Conservation (phyloP, 2,888 invertebrate genomes). For the Hesperia comma region DNA sequence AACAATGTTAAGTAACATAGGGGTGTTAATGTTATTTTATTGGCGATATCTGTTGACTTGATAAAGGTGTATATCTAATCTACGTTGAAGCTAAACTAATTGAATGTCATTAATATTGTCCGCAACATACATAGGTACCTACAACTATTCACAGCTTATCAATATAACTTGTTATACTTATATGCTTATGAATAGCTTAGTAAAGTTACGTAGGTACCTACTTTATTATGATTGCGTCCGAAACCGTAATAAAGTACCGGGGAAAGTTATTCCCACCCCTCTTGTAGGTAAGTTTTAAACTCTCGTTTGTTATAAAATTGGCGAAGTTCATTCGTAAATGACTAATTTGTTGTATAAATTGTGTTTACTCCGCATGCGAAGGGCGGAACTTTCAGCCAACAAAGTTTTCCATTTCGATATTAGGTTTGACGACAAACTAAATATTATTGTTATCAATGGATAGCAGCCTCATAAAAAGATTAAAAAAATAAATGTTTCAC, state of each 20-base stretch:
- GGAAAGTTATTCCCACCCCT: slow-evolving; percentile 42
- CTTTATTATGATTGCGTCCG: slow-evolving; percentile 29
- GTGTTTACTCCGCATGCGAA: slow-evolving; percentile 40
- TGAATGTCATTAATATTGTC: not conserved
- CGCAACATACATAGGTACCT: not conserved
- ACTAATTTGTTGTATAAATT: slow-evolving; percentile 48
- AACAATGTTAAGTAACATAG: not conserved
- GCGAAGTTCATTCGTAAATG: slow-evolving; percentile 58
- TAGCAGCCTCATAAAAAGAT: too few species aligned
- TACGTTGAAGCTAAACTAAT: not conserved
- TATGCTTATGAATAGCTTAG: slow-evolving; percentile 4
- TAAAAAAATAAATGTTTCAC: too few species aligned
- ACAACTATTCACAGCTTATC: not conserved
- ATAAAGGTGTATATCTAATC: not conserved
- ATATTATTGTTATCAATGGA: too few species aligned
- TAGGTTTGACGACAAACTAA: not conserved
- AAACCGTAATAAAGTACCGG: slow-evolving; percentile 30
- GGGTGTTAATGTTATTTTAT: slow-evolving; percentile 15
- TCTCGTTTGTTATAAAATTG: slow-evolving; percentile 64
- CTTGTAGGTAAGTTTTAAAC: slow-evolving; percentile 51
- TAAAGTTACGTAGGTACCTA: slow-evolving; percentile 13
- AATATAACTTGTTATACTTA: not conserved
- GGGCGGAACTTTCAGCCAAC: slow-evolving; percentile 42
- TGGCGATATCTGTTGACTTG: slow-evolving; percentile 11
- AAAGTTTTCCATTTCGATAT: slow-evolving; percentile 34